These are phyloP conservation scores for Euclidia mi DNA, from an alignment of 2,888 invertebrate genomes.

Conservation along the genomic window DNA sequence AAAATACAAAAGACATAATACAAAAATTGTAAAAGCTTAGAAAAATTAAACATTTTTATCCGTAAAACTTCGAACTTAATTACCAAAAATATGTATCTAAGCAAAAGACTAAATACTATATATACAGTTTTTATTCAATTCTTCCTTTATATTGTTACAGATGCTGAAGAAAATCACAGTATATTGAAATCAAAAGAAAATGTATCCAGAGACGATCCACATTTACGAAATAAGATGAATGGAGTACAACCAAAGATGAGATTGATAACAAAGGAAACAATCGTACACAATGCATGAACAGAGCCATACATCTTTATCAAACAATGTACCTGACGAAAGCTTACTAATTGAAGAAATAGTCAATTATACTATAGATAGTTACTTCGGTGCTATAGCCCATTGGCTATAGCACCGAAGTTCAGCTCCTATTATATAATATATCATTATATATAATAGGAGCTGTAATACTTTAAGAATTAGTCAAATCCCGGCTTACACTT, in stretches of 20 bases:
- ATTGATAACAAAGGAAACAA: slow-evolving; percentile 59
- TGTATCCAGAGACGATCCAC: slow-evolving; percentile 67
- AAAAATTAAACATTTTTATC: no score
- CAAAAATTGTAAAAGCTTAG: no score
- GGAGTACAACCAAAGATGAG: slow-evolving; percentile 71
- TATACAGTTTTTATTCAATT: background rate
- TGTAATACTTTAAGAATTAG: no score
- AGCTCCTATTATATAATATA: no score
- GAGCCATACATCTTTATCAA: slow-evolving; percentile 53
- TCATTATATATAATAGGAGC: no score
- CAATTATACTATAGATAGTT: slow-evolving; percentile 47
- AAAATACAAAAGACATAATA: no score
- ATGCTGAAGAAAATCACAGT: slow-evolving; percentile 57
- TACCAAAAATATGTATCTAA: no score
- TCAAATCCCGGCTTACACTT: no score
- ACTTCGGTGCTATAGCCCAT: slow-evolving; percentile 51
- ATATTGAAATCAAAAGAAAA: slow-evolving; percentile 62
- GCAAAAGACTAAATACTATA: no score
- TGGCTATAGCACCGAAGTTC: no score
- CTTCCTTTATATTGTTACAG: slow-evolving; percentile 69
- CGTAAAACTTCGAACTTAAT: no score
- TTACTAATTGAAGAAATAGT: slow-evolving; percentile 37
- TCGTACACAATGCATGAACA: slow-evolving; percentile 80
- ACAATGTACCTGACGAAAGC: slow-evolving; percentile 44
- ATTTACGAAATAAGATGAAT: slow-evolving; percentile 87